phyloP scores from a whole-genome alignment of 2,113 vertebrate genomes.

The Apodemus speciosus region DNA sequence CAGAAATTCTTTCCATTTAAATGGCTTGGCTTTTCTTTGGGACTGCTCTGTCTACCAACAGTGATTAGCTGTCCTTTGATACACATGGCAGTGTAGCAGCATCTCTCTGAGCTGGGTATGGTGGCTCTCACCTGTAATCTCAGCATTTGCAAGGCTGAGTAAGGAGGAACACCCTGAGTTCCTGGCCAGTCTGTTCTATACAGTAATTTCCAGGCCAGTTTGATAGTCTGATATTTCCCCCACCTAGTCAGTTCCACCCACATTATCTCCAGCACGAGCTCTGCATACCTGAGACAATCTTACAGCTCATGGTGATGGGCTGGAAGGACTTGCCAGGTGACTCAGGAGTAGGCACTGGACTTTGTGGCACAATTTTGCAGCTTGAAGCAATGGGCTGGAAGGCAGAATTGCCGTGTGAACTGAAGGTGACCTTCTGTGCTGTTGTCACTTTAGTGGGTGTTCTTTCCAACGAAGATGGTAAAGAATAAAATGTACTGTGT shows the following conservation, averaged over 20 bases:
- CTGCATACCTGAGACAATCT: slow-evolving; percentile 97
- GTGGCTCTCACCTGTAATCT: not conserved
- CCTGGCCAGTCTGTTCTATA: not conserved
- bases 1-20: not conserved
- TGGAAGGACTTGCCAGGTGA: slow-evolving; percentile 98
- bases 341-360: slow-evolving; percentile 93
- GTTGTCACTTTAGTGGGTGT: slow-evolving; percentile 92
- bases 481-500: slow-evolving; percentile 85
- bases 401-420: slow-evolving; percentile 97
- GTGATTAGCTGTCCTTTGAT: not conserved
- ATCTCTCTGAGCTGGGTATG: not conserved
- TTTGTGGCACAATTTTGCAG: slow-evolving; percentile 97
- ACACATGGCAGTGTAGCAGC: not conserved
- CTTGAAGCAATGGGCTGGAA: slow-evolving; percentile 98
- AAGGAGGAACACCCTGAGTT: not conserved
- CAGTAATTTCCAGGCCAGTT: not conserved
- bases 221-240: not conserved
- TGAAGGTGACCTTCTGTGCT: slow-evolving; percentile 92
- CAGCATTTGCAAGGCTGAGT: not conserved
- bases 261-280: not conserved
- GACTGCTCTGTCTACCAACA: not conserved
- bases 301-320: slow-evolving; percentile 99
- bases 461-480: slow-evolving; percentile 90
- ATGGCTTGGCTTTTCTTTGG: not conserved
- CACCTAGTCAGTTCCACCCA: not conserved